Evolutionary conservation across 2,113 vertebrate genomes (phyloP).

Genomic region (Lamprologus lemairii): DNA sequence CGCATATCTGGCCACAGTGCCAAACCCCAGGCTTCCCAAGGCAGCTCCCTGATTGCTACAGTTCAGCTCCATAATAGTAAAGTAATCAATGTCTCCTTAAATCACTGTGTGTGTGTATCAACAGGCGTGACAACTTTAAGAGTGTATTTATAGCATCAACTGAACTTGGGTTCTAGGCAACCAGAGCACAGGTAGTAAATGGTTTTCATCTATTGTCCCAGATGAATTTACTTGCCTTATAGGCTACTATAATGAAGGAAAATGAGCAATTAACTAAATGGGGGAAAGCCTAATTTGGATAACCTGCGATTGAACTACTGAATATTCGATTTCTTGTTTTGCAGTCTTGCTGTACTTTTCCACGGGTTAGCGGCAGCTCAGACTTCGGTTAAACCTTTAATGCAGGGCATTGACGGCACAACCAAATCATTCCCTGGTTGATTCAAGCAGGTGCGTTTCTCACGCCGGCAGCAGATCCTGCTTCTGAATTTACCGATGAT

Average conservation of each 20-base stretch:
- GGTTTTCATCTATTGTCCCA: not conserved
- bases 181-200: not conserved
- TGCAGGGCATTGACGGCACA: not conserved
- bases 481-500: not conserved
- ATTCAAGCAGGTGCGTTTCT: not conserved
- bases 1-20: conserved; percentile 20
- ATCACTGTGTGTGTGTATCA: not conserved
- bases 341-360: not conserved
- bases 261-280: not conserved
- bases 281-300: not conserved
- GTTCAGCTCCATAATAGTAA: conserved; percentile 16
- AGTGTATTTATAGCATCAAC: not conserved
- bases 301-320: not conserved
- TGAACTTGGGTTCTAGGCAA: not conserved
- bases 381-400: not conserved
- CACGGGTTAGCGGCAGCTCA: not conserved
- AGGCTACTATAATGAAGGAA: not conserved
- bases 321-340: not conserved
- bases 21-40: conserved; percentile 41
- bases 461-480: not conserved
- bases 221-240: not conserved
- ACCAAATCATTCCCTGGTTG: not conserved
- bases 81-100: conserved; percentile 20
- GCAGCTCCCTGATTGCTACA: conserved; percentile 23
- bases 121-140: not conserved